These are phyloP conservation scores for Oreochromis spilurus DNA, from an alignment of 2,113 vertebrate species.

Conservation along the genomic window DNA sequence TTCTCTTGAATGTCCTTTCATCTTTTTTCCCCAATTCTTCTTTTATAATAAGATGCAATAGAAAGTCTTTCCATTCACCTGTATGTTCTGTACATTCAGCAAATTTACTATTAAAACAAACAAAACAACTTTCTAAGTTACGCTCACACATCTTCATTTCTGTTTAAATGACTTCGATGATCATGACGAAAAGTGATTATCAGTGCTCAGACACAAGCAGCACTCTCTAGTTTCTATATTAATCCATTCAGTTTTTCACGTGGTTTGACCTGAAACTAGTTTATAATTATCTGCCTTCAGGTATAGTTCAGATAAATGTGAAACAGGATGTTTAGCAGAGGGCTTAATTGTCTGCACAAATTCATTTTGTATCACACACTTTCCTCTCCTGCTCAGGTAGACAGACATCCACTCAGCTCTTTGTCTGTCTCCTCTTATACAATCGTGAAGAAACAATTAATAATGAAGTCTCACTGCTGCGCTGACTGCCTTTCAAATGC, in stretches of 20 bases:
- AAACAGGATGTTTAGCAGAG: background rate
- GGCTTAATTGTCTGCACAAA: background rate
- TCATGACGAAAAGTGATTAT: background rate
- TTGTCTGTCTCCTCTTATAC: background rate
- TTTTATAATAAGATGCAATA: too few species aligned
- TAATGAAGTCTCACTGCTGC: background rate
- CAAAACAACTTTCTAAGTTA: background rate
- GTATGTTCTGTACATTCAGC: background rate
- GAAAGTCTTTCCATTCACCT: background rate
- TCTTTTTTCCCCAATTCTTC: too few species aligned
- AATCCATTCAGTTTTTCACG: background rate
- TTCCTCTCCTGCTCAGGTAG: background rate
- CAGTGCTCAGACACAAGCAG: background rate
- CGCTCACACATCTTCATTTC: background rate
- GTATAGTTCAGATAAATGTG: background rate
- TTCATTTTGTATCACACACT: background rate
- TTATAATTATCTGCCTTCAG: background rate
- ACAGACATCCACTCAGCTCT: background rate
- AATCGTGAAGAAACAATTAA: accelerated
- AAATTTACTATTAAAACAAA: background rate
- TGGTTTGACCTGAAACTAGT: background rate
- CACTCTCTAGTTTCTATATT: background rate
- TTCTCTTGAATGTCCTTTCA: background rate
- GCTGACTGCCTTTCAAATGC: background rate
- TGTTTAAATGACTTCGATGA: background rate